Conservation (phyloP, 2,797 vertebrate species). For the Synaphobranchus kaupii region DNA sequence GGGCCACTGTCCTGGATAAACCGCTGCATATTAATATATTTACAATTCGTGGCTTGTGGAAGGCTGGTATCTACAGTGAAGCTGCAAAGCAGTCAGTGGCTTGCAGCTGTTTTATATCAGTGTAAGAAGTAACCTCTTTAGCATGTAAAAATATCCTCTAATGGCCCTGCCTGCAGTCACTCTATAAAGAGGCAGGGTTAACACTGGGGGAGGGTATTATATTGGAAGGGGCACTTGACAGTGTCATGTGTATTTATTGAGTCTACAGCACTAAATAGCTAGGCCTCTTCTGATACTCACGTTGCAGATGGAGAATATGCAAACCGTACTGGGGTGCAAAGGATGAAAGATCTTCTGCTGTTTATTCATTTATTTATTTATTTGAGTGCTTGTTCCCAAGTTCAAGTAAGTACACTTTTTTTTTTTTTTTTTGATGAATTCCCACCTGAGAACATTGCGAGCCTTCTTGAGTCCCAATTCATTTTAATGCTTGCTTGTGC, state of each 20-base stretch:
- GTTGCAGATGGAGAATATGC: not conserved
- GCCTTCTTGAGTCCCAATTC: not conserved
- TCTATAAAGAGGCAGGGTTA: not conserved
- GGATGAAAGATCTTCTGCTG: not conserved
- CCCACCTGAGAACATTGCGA: not conserved
- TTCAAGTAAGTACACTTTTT: not conserved
- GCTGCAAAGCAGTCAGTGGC: not conserved
- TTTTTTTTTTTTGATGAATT: not conserved
- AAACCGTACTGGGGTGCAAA: not conserved
- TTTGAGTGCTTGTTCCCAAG: not conserved
- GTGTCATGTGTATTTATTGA: not conserved
- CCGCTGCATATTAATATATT: not conserved
- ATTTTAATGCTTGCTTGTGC: not conserved
- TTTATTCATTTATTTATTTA: not conserved
- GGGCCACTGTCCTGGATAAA: not conserved
- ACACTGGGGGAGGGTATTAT: not conserved
- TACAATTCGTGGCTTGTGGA: not conserved
- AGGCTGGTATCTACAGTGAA: not conserved
- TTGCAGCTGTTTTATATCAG: not conserved
- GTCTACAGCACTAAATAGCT: not conserved
- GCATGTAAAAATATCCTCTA: not conserved
- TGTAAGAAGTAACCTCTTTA: not conserved
- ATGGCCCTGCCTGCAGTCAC: not conserved
- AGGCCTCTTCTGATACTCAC: not conserved
- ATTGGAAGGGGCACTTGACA: not conserved